phyloP scores from a whole-genome alignment of 2,888 invertebrate genomes.

The Sarcophaga rosellei region DNA sequence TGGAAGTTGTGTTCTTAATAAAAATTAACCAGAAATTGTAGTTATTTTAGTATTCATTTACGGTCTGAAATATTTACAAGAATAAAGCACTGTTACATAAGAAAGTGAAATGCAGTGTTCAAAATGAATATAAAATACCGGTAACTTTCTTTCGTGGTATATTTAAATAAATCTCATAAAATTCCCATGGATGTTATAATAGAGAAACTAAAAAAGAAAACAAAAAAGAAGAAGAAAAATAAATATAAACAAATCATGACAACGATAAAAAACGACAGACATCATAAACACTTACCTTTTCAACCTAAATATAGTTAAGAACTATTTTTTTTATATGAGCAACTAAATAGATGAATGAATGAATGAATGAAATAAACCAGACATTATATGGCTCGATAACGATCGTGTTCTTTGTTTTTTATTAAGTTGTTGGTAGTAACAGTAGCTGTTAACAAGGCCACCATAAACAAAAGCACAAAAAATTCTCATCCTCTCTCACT shows the following conservation, averaged over 20 bases:
- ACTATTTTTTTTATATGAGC: slow-evolving; percentile 28
- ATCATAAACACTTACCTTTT: slow-evolving; percentile 67
- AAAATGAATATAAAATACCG: slow-evolving; percentile 8
- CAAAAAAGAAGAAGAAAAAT: background rate
- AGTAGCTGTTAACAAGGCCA: slow-evolving; percentile 62
- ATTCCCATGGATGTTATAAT: slow-evolving; percentile 54
- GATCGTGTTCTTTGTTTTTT: slow-evolving; percentile 15
- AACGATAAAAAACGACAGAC: background rate
- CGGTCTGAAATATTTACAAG: background rate
- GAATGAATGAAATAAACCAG: slow-evolving; percentile 60
- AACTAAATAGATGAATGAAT: slow-evolving; percentile 29
- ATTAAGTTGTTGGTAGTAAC: slow-evolving; percentile 5
- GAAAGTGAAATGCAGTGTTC: slow-evolving; percentile 12
- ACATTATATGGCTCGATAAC: slow-evolving; percentile 49
- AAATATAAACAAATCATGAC: slow-evolving; percentile 9
- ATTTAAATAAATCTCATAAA: slow-evolving; percentile 18
- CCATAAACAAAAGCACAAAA: slow-evolving; percentile 19
- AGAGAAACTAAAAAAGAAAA: slow-evolving; percentile 15
- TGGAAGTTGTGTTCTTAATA: too few relatives aligned
- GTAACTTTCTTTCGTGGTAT: slow-evolving; percentile 20
- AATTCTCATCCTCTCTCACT: slow-evolving; percentile 7
- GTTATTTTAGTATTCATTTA: background rate
- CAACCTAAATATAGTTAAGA: slow-evolving; percentile 60
- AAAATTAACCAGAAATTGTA: too few relatives aligned
- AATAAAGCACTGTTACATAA: slow-evolving; percentile 24